Evolutionary conservation across 2,113 vertebrate genomes (phyloP).

Genomic region (Pao palembangensis): DNA sequence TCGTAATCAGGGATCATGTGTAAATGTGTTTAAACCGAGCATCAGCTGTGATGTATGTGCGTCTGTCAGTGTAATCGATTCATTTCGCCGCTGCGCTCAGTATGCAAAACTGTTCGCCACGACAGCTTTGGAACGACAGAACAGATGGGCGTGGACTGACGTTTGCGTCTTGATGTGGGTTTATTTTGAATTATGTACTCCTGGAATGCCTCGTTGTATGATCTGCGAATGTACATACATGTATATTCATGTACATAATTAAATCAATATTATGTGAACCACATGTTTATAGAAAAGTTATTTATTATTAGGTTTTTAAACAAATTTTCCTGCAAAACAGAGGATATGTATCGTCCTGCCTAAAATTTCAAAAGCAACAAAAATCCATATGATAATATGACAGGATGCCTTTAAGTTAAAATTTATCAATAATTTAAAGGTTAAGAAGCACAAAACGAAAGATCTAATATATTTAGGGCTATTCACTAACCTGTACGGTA

Average conservation of each 20-base stretch:
- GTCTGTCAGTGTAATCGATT: constrained; percentile 44
- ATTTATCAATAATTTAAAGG: too few relatives aligned
- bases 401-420: too few relatives aligned
- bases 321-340: too few relatives aligned
- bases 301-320: too few relatives aligned
- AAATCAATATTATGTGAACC: constrained; percentile 60
- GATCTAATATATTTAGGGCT: too few relatives aligned
- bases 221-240: constrained; percentile 70
- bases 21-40: constrained; percentile 51
- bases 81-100: constrained; percentile 71
- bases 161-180: constrained; percentile 52
- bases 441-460: too few relatives aligned
- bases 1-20: constrained; percentile 76
- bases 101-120: constrained; percentile 75
- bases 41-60: constrained; percentile 33
- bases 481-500: too few relatives aligned
- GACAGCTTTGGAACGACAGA: constrained; percentile 41
- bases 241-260: constrained; percentile 78
- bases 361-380: too few relatives aligned
- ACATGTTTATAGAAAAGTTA: not conserved
- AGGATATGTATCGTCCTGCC: too few relatives aligned
- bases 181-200: constrained; percentile 60
- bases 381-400: too few relatives aligned
- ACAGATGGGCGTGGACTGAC: constrained; percentile 35
- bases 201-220: constrained; percentile 70